Base-by-base conservation (phyloP, 2,888 invertebrate species). In the Volucella inanis region DNA sequence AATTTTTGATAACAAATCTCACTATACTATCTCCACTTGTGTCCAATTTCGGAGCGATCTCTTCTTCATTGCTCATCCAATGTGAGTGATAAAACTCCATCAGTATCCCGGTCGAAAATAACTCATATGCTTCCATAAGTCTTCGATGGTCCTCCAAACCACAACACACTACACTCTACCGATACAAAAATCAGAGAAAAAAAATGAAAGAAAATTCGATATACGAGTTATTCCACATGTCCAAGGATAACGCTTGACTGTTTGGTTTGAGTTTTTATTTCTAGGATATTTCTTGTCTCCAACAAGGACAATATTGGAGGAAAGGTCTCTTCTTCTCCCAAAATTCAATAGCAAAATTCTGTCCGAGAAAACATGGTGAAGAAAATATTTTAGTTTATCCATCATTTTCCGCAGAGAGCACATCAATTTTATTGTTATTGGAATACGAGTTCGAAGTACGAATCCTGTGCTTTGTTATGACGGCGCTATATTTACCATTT, bases 381-480 rank as follows among this genome's bases (percentile, higher is more conserved):
- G 47, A 62, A 62, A 62, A 62, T 61, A 61, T 61, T 15, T 38
- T 18, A 76, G 76, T 76, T 76, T 76, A 76, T 76, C 76, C 76
- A 45, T 76, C 59, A 61, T 76, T 76, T 67, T 59, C 59, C 45
- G 43, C 47, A 55, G 59, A 67, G 52, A 54, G 67, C 43, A 76
- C 76, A 76, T 76, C 59, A 76, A 76, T 76, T 68, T 54, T 50
- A 52, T 76, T 76, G 76, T 76, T 76, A 76, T 76, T 76, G 67
- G 67, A 76, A 52, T 67, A 76, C 59, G 76, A 52, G 59, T 31
- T 76, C 68, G 67, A 59, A 68, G 45, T 67, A 76, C 52, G 76
- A 52, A 52, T 68, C 52, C 52, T 76, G 65, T 76, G 67, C 65
- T 76, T 59, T n/a, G 67, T 67, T 67, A 76, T 65, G 57, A 50